Base-by-base conservation (phyloP, 2,888 invertebrate species). In the Abrostola tripartita region DNA sequence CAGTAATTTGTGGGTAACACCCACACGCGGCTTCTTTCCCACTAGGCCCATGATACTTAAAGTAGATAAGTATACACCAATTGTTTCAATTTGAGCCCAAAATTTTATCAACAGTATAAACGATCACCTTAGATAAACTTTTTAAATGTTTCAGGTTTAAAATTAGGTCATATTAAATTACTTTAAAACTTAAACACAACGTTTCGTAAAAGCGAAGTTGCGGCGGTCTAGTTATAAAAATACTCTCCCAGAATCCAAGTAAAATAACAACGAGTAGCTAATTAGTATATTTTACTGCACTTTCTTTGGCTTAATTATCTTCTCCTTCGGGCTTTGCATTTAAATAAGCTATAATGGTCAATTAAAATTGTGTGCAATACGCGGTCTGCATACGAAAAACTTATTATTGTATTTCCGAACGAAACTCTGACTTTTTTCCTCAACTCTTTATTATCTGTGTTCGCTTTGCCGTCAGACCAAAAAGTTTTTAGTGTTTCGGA, bases 301-400 rank as follows among this genome's bases (percentile, higher is more conserved):
- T 89, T 89, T 83, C 88, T 86, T 88, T 81, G 81, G 86, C 86
- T 88, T 91, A 91, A 92, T 92, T 90, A 88, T 87, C 78, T 79
- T 83, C 79, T 84, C 78, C 80, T 82, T 73, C 86, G 82, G 79
- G 88, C 86, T 92, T 92, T 93, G 93, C 93, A 94, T 94, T 93
- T 92, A 92, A 94, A 94, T 92, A 88, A 89, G 81, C 83, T 81
- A 81, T 88, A 90, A 92, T 90, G 82, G 80, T 81, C 85, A 85
- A 88, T 90, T 87, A 85, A 90, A 91, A 92, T 93, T 90, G 90
- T 90, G 87, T 85, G 81, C 80, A 74, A 67, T 67, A 82, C 81
- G 81, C 60, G 61, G 36, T 65, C 49, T 58, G 83, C 79, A 82
- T 80, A 74, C 73, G 41, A 68, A 68, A 69, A 66, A 41, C 50